Percentiles rank a stretch among this genome's conserved stretches.
Conservation (phyloP, 2,888 invertebrate species). For the Eupsilia transversa region DNA sequence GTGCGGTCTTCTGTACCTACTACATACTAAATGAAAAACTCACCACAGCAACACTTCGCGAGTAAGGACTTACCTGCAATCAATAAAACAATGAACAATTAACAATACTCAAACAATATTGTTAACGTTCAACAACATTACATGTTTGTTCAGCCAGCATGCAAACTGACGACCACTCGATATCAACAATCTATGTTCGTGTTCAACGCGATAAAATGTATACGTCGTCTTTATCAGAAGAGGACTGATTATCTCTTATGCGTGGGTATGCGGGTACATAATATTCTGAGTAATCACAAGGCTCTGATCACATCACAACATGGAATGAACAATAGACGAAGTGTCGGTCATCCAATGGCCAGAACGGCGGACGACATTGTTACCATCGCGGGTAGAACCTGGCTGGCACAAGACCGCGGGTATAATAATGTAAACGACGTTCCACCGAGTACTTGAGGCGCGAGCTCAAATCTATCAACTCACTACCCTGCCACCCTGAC, state of each 20-base stretch:
- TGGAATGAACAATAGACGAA: no score
- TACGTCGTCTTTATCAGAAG: neutral
- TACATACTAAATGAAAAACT: conserved; percentile 19
- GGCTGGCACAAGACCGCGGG: no score
- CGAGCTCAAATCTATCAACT: neutral
- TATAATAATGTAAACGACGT: neutral
- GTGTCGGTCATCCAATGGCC: no score
- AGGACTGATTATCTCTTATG: neutral
- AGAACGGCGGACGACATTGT: no score
- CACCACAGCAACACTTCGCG: conserved; percentile 32
- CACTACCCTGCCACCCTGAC: no score
- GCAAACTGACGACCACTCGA: conserved; percentile 24
- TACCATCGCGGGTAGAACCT: no score
- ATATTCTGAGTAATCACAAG: no score
- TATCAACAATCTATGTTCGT: neutral
- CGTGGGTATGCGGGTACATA: no score
- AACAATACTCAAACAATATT: conserved; percentile 12
- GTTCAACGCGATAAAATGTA: neutral
- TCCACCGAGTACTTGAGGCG: neutral
- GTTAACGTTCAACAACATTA: conserved; percentile 12
- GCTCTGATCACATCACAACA: no score
- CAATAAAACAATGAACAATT: conserved; percentile 38
- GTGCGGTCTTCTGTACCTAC: neutral
- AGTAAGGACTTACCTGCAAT: conserved; percentile 52
- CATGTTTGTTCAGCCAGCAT: conserved; percentile 13